Evolutionary conservation across 2,113 vertebrate species (phyloP).

Genomic region (Anhinga anhinga): DNA sequence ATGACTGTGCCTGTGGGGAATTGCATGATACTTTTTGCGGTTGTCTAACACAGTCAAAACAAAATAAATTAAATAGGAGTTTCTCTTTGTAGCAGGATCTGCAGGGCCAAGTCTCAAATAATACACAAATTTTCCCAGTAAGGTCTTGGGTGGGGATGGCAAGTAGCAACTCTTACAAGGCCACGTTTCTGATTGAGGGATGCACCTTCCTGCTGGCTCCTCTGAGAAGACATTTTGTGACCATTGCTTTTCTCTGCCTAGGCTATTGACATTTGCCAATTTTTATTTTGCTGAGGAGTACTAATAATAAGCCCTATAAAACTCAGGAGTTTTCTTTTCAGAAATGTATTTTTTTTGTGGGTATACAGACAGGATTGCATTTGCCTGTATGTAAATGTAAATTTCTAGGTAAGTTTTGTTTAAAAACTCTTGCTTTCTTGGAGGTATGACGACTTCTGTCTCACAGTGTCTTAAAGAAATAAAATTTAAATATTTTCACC

Average conservation of each 20-base stretch:
- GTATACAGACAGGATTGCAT: not conserved
- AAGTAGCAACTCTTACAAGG: not conserved
- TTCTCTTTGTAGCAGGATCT: not conserved
- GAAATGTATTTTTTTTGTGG: not conserved
- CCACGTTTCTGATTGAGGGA: not conserved
- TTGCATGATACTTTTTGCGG: fast-evolving
- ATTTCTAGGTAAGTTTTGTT: not conserved
- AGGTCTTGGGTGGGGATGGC: not conserved
- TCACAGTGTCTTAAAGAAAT: not conserved
- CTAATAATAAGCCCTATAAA: not conserved
- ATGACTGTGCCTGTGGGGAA: fast-evolving
- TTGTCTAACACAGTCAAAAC: not conserved
- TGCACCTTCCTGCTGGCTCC: not conserved
- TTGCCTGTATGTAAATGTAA: not conserved
- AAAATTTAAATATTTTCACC: not conserved
- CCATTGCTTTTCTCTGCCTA: not conserved
- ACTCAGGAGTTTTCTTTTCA: not conserved
- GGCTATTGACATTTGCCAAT: not conserved
- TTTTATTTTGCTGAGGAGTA: not conserved
- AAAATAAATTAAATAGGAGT: not conserved
- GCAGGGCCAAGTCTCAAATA: not conserved
- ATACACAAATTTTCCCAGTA: fast-evolving
- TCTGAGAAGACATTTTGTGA: not conserved
- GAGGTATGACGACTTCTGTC: not conserved
- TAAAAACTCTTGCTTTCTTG: not conserved